Conservation (phyloP, 2,797 vertebrate species). For the Poeciliopsis infans region DNA sequence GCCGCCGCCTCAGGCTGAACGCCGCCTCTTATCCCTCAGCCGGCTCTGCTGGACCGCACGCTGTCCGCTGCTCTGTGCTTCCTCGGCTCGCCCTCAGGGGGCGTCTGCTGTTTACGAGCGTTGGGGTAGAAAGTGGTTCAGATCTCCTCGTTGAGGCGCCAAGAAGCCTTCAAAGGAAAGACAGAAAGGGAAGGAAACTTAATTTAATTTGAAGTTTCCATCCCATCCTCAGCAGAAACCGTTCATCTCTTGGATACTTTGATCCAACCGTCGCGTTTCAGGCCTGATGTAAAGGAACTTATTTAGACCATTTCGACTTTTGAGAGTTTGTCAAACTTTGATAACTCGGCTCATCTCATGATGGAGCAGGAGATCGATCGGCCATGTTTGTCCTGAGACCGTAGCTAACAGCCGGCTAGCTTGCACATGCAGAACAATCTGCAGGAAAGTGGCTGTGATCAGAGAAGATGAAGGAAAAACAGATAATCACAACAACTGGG, state of each 20-base stretch:
- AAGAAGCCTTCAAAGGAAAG: slow-evolving; percentile 5
- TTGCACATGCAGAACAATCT: background rate
- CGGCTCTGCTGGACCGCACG: slow-evolving; percentile 52
- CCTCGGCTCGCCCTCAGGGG: background rate
- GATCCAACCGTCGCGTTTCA: background rate
- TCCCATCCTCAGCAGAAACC: background rate
- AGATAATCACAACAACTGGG: background rate
- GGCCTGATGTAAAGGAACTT: background rate
- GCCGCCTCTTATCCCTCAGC: slow-evolving; percentile 71
- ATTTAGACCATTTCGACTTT: no score
- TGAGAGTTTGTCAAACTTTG: no score
- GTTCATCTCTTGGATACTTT: background rate
- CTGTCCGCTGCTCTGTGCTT: slow-evolving; percentile 2
- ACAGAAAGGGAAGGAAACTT: background rate
- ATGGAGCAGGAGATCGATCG: background rate
- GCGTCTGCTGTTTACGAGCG: background rate
- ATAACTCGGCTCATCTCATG: background rate
- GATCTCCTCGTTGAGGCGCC: slow-evolving; percentile 16
- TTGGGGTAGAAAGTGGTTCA: slow-evolving; percentile 26
- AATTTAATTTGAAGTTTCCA: background rate
- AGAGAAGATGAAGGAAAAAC: background rate
- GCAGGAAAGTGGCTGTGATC: background rate
- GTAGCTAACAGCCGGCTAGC: background rate
- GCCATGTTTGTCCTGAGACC: background rate
- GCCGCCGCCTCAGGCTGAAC: slow-evolving; percentile 50